Evolutionary conservation across 2,113 vertebrate species (phyloP).

Genomic region (Perognathus longimembris): DNA sequence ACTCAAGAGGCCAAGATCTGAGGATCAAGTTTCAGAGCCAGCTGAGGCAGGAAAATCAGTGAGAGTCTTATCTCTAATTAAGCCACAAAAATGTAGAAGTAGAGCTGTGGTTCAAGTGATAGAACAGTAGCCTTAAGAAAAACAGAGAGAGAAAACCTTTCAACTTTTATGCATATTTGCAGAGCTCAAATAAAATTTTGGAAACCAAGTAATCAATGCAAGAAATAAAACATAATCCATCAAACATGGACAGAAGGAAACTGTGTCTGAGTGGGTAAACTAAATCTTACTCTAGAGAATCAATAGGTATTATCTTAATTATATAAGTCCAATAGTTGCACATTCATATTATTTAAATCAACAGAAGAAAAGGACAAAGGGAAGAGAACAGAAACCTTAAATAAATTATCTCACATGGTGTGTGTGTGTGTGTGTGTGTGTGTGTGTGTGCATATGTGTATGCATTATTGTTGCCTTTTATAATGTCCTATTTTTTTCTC

Average conservation of each 20-base stretch:
- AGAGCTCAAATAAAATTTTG: neutral
- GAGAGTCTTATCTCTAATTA: too few species aligned
- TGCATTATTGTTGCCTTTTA: neutral
- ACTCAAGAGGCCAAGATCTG: too few species aligned
- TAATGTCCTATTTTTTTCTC: conserved; percentile 13
- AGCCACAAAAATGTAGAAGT: too few species aligned
- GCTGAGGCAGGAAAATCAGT: too few species aligned
- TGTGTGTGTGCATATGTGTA: too few species aligned
- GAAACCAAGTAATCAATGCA: neutral
- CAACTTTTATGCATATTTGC: conserved; percentile 14
- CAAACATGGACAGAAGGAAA: neutral
- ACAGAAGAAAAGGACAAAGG: neutral
- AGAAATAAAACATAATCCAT: conserved; percentile 11
- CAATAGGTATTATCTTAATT: neutral
- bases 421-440: neutral
- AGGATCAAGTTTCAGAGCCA: too few species aligned
- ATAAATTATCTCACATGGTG: neutral
- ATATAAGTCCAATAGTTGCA: neutral
- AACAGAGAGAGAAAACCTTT: neutral
- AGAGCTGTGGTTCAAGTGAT: too few species aligned
- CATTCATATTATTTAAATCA: neutral
- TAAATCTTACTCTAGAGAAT: conserved; percentile 8
- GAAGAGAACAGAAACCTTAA: neutral
- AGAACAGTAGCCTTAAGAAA: neutral
- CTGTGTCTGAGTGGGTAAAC: neutral